Conservation (phyloP, 35 echinoderm and acorn worm species). For the Ophioderma brevispina region DNA sequence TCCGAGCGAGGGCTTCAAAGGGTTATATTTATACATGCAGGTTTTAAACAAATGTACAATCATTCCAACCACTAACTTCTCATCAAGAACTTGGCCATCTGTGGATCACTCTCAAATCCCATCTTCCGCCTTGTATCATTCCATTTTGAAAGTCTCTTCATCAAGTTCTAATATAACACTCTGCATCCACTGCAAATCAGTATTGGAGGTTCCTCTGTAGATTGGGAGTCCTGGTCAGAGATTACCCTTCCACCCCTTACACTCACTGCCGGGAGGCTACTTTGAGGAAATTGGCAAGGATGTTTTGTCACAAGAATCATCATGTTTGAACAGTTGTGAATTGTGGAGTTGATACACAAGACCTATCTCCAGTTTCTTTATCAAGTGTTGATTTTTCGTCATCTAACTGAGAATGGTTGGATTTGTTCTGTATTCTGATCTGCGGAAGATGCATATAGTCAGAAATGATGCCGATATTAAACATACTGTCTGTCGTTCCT, state of each 20-base stretch:
- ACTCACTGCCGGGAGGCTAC: too few relatives aligned
- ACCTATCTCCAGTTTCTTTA: background rate
- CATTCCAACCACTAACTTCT: too few relatives aligned
- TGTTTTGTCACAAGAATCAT: background rate
- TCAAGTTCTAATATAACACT: background rate
- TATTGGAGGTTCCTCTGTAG: background rate
- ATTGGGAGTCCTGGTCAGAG: background rate
- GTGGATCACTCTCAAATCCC: background rate
- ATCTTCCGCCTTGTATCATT: background rate
- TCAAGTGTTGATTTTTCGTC: background rate
- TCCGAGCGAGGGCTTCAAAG: too few relatives aligned
- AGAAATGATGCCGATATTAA: background rate
- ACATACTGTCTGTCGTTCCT: background rate
- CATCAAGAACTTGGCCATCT: background rate
- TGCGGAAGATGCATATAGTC: background rate
- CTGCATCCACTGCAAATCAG: background rate
- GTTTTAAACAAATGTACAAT: too few relatives aligned
- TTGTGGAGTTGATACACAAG: background rate
- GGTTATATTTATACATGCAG: too few relatives aligned
- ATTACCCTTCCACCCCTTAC: background rate
- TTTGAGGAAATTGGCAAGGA: too few relatives aligned
- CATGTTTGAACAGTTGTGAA: background rate
- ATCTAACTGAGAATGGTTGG: background rate
- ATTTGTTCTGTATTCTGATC: background rate
- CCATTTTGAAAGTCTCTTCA: background rate